Evolutionary conservation across 1,140 invertebrate species (phyloP), one percentile per base, ranked within the genome.

Genomic region (Neotoxoptera formosana): DNA sequence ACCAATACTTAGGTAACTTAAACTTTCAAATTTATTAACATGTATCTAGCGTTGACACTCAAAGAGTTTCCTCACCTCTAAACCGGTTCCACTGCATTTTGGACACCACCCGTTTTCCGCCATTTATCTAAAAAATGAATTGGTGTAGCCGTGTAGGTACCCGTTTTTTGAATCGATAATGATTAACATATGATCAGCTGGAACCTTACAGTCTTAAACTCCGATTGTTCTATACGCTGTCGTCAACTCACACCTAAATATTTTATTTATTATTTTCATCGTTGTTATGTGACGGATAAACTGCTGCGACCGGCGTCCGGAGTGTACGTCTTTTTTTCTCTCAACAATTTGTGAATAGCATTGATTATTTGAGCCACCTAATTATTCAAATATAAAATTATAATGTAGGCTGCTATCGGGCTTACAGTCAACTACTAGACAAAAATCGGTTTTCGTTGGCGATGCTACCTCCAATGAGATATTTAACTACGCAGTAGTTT

Each of bases 81-180:
- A 88, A 88, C 86, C 86, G 86, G 86, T 88, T 88, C 47, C 86
- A 88, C 86, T 88, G 86, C 86, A 88, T 88, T 88, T 88, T 88
- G 45, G 47, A 30, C 47, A 23, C 47, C 34, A 47, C 45, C 45
- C 86, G 86, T 67, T 88, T 88, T 88, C 30, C 47, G 17, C 14
- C 7, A n/a, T 88, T 88, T 51, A 88, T 9, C 21, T 21, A 86
- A 88, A 88, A 88, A 88, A 88, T 88, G 4, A 88, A 88, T 88
- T 88, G 17, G 17, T 83, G 20, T 45, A 45, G 41, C 41, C 41
- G 41, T 41, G 41, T 41, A 41, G 41, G 41, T 60, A 60, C 56
- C 56, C 30, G 60, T 67, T 47, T 88, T 88, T 47, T 88, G 25
- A 88, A 47, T 51, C 86, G 47, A 88, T 47, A 51, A 47, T 21